These are phyloP conservation scores for Protophormia terraenovae DNA, from an alignment of 2,888 invertebrate genomes.

Conservation along the genomic window DNA sequence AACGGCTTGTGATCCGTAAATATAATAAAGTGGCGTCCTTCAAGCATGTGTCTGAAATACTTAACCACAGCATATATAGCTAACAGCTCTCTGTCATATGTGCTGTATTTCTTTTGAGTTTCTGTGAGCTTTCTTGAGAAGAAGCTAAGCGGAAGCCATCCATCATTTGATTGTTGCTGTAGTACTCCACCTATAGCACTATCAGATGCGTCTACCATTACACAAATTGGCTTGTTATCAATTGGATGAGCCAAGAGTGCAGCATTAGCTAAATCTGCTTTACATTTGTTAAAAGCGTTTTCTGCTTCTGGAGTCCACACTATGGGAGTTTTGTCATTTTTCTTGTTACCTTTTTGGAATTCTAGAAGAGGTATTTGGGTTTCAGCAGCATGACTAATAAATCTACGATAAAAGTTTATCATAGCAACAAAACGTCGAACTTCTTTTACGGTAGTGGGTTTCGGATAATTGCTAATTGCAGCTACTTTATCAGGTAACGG, in stretches of 20 bases:
- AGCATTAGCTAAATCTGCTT: too few relatives aligned
- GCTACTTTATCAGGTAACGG: conserved; percentile 55
- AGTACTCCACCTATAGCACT: background rate
- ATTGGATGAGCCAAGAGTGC: too few relatives aligned
- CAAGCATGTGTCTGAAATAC: background rate
- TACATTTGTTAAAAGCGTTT: too few relatives aligned
- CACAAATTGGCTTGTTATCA: too few relatives aligned
- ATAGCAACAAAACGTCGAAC: conserved; percentile 48
- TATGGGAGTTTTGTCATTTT: too few relatives aligned
- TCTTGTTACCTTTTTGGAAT: conserved; percentile 27
- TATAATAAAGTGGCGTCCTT: background rate
- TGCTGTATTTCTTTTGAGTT: conserved; percentile 1
- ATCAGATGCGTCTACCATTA: conserved; percentile 22
- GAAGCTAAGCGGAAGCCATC: background rate
- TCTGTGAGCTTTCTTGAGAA: conserved; percentile 13
- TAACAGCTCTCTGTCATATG: conserved; percentile 1
- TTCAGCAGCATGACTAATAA: conserved; percentile 48
- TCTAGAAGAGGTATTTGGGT: too few relatives aligned
- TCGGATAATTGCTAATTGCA: conserved; percentile 44
- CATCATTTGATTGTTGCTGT: too few relatives aligned
- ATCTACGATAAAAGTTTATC: conserved; percentile 55
- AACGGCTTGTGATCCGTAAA: too few relatives aligned
- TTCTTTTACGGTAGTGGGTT: conserved; percentile 36
- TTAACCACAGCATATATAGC: background rate
- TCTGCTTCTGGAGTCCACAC: too few relatives aligned